Conservation (phyloP, 2,113 vertebrate genomes). For the Ciconia boyciana region DNA sequence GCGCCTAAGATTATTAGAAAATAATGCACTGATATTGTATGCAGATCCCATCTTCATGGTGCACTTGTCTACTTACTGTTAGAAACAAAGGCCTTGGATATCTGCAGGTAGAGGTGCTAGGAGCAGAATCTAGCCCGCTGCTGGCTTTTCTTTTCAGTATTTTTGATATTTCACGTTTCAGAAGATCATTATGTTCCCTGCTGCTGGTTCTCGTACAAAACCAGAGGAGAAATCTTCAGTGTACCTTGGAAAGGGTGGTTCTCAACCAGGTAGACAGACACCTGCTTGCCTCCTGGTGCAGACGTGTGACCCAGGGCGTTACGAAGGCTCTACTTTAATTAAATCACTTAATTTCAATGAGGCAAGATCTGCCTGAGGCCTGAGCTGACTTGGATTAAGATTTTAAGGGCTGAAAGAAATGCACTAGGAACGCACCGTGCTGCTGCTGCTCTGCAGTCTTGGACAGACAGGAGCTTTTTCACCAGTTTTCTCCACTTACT, state of each 20-base stretch:
- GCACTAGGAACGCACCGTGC: accelerated
- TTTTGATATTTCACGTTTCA: background rate
- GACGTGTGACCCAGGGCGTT: background rate
- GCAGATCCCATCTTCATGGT: background rate
- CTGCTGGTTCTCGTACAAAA: background rate
- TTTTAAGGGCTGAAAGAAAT: background rate
- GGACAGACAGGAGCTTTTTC: background rate
- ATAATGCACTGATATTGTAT: background rate
- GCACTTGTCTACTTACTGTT: accelerated
- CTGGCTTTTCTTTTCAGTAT: background rate
- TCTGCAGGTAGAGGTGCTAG: background rate
- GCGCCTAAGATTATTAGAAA: background rate
- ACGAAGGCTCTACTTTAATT: background rate
- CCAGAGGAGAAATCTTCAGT: background rate
- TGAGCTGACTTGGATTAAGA: background rate
- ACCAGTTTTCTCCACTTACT: background rate
- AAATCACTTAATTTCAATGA: background rate
- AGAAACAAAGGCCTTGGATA: background rate
- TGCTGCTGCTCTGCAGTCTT: background rate
- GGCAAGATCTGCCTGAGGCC: background rate
- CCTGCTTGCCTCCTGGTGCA: background rate
- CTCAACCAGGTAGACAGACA: background rate
- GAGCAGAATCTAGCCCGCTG: background rate
- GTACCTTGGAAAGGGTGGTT: background rate
- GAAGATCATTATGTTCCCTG: background rate